Evolutionary conservation across 2,888 invertebrate genomes (phyloP), one percentile per base, ranked within the genome.

Genomic region (Tillus elongatus): DNA sequence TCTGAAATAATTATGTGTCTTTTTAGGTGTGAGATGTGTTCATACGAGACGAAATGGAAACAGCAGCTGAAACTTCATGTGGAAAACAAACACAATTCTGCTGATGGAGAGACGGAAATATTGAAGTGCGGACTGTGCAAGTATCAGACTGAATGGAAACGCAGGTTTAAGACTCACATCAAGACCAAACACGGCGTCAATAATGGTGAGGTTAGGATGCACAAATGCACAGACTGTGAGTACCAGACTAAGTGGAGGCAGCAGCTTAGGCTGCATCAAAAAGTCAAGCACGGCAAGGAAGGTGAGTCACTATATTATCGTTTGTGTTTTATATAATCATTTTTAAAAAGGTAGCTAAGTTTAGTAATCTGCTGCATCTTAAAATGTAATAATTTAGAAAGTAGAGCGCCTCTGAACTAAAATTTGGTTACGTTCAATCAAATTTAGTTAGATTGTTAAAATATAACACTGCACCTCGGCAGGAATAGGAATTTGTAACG

Each of bases 61-160:
- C 24, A 19, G 24, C 24, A 19, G 24, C 24, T 19, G 24, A 19
- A 19, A n/a, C 24, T 19, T 6, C 24, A 19, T 19, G 24, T 19
- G 6, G 24, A 19, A 6, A 6, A 19, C 24, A 19, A 19, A n/a
- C 24, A 19, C 24, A n/a, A n/a, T n/a, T n/a, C n/a, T n/a, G n/a
- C n/a, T n/a, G n/a, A n/a, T n/a, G 6, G 24, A n/a, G 24, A 19
- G 24, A 19, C 6, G 24, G 24, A 19, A 19, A 19, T 19, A 6
- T 19, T 19, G n/a, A 6, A n/a, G 24, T 19, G 24, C 24, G 6
- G 6, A 6, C 24, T 19, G 24, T 19, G 24, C 24, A 19, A 19
- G 6, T 19, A 19, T 19, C n/a, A 6, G 24, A 19, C 24, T n/a
- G 6, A 6, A 6, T 6, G 6, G n/a, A 6, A 6, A 6, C 24